These are phyloP conservation scores for Oasisia sp. DNA, from an alignment of 2,888 invertebrate species.

Conservation along the genomic window DNA sequence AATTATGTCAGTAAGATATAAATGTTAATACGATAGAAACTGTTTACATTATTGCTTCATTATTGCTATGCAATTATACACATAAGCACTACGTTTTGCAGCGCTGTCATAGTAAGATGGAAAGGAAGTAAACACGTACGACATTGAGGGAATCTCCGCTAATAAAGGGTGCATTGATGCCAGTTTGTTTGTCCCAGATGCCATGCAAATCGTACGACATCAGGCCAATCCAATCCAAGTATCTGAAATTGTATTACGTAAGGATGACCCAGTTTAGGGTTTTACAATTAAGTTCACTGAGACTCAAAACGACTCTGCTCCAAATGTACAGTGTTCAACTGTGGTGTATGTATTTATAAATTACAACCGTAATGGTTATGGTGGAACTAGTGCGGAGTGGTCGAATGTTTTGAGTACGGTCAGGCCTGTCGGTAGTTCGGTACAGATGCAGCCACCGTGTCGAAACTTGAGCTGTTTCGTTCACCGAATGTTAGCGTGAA, in stretches of 20 bases:
- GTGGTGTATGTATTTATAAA: no score
- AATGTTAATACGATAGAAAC: not conserved
- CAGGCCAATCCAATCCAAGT: not conserved
- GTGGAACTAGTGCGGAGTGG: no score
- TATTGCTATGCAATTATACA: not conserved
- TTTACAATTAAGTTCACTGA: not conserved
- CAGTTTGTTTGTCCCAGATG: not conserved
- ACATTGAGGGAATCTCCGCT: conserved; percentile 12
- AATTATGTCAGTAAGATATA: not conserved
- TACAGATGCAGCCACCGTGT: no score
- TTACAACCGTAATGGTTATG: no score
- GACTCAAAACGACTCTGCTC: no score
- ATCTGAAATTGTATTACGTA: not conserved
- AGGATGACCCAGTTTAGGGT: not conserved
- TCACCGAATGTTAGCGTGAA: no score
- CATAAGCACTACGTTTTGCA: not conserved
- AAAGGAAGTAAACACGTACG: not conserved
- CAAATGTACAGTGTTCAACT: no score
- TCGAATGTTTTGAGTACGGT: no score
- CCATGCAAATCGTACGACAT: not conserved
- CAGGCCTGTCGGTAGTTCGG: no score
- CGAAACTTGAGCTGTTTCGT: no score
- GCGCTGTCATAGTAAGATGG: not conserved
- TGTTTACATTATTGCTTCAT: not conserved
- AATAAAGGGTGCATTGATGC: not conserved